These are phyloP conservation scores for Orthonevra nobilis DNA, from an alignment of 2,888 invertebrate species.

Conservation along the genomic window DNA sequence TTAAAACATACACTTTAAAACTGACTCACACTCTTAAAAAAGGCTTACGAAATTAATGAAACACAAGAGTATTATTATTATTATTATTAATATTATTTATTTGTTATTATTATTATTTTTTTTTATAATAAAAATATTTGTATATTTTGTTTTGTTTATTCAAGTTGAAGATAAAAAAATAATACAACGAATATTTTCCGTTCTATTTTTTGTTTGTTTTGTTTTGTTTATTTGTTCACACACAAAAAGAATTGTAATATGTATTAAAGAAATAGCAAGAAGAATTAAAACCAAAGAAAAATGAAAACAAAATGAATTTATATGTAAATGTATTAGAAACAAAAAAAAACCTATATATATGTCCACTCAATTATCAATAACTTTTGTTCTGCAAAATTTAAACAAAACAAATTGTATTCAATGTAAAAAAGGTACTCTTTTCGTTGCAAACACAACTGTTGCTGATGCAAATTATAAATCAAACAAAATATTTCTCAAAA, in stretches of 20 bases:
- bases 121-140: slow-evolving; percentile 54
- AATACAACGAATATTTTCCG: slow-evolving; percentile 67
- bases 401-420: slow-evolving; percentile 16
- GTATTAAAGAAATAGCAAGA: slow-evolving; percentile 59
- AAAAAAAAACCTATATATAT: slow-evolving; percentile 32
- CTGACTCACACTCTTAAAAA: slow-evolving; percentile 59
- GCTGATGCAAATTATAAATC: slow-evolving; percentile 57
- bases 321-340: slow-evolving; percentile 61
- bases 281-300: slow-evolving; percentile 53
- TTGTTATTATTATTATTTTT: slow-evolving; percentile 49
- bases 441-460: slow-evolving; percentile 57
- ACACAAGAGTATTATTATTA: slow-evolving; percentile 70
- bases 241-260: slow-evolving; percentile 40
- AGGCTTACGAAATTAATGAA: slow-evolving; percentile 68
- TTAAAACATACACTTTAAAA: slow-evolving; percentile 29
- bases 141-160: slow-evolving; percentile 66
- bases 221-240: slow-evolving; percentile 57
- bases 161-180: slow-evolving; percentile 50
- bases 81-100: slow-evolving; percentile 66
- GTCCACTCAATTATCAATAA: slow-evolving; percentile 57
- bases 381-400: slow-evolving; percentile 51
- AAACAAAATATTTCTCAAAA: slow-evolving; percentile 49
- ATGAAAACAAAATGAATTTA: slow-evolving; percentile 43
- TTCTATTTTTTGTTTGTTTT: slow-evolving; percentile 56
- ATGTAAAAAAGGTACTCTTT: slow-evolving; percentile 31